These are phyloP conservation scores for Scomber scombrus DNA, from an alignment of 2,113 vertebrate species.

Conservation along the genomic window DNA sequence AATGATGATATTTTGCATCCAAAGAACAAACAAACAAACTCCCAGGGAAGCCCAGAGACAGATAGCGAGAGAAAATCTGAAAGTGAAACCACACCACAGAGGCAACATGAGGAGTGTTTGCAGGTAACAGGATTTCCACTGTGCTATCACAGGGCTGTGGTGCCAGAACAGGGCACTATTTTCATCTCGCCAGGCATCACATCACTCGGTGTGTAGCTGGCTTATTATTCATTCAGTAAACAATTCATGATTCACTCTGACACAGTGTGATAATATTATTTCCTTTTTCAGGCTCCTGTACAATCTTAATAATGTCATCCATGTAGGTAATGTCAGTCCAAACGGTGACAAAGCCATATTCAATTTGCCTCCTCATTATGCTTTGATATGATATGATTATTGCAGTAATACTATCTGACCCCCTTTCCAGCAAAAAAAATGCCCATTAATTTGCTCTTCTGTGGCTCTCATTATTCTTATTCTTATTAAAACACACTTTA, in stretches of 20 bases:
- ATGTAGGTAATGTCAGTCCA: not conserved
- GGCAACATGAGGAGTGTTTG: not conserved
- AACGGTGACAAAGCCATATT: conserved; percentile 16
- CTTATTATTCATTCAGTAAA: conserved; percentile 62
- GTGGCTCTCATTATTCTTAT: conserved; percentile 28
- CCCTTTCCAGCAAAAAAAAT: conserved; percentile 23
- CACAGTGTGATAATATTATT: conserved; percentile 41
- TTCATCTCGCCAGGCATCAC: conserved; percentile 39
- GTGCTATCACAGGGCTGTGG: conserved; percentile 21
- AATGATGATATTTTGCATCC: conserved; percentile 34
- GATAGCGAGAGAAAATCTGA: conserved; percentile 2
- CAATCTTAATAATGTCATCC: conserved; percentile 7
- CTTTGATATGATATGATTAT: conserved; percentile 16
- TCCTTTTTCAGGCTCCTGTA: conserved; percentile 43
- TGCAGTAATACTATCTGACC: not conserved
- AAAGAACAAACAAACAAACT: conserved; percentile 10
- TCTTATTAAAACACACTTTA: conserved; percentile 16
- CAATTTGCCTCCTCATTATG: conserved; percentile 3
- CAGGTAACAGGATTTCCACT: conserved; percentile 45
- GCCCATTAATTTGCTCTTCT: conserved; percentile 25
- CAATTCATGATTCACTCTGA: conserved; percentile 60
- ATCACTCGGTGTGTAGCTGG: conserved; percentile 35
- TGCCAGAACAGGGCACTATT: conserved; percentile 30
- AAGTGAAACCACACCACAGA: conserved; percentile 5
- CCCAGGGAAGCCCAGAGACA: not conserved